Base-by-base conservation (phyloP, 2,113 vertebrate species). In the Glareola pratincola region DNA sequence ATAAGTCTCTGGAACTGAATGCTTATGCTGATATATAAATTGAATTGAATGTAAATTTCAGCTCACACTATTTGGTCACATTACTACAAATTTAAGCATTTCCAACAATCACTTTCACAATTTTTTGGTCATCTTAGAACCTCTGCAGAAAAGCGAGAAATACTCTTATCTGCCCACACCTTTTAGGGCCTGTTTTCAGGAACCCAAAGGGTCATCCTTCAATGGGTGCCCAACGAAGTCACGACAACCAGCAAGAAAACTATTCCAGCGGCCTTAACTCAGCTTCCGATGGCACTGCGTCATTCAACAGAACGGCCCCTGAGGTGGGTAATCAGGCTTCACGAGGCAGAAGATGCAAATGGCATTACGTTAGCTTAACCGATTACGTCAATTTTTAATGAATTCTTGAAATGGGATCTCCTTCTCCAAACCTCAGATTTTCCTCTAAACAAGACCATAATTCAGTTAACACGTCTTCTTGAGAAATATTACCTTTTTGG, bases 281-380 rank as follows among this genome's bases (percentile, higher is more conserved):
- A 79, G 67, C 81, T 92, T 93, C 94, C 96, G 96, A 76, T 69
- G 92, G 90, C 95, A 97, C 69, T 80, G 85, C 62, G 92, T 97
- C 85, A 79, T 94, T 96, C 85, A 96, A 94, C 62, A 82, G 96
- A 94, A 96, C 37, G 43, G 63, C 37, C 79, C 85, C 94, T 85
- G 37, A 94, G 24, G 24, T 36, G 76, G 86, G 73, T 80, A 73
- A 94, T 57, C 14, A 73, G 54, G 81, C 34, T 97, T 96, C 90
- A 90, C 8, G 53, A 95, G 39, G 91, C 85, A 94, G 94, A 91
- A 86, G 82, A 76, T 66, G 29, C 20, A 64, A 26, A 81, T 7
- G 54, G 88, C 77, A 96, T 93, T 96, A 93, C 16, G 14, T 92
- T 43, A 92, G 78, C 69, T 93, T 92, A 93, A 89, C 77, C 74